Base-by-base conservation (phyloP, 2,888 invertebrate species). In the Thyatira batis region DNA sequence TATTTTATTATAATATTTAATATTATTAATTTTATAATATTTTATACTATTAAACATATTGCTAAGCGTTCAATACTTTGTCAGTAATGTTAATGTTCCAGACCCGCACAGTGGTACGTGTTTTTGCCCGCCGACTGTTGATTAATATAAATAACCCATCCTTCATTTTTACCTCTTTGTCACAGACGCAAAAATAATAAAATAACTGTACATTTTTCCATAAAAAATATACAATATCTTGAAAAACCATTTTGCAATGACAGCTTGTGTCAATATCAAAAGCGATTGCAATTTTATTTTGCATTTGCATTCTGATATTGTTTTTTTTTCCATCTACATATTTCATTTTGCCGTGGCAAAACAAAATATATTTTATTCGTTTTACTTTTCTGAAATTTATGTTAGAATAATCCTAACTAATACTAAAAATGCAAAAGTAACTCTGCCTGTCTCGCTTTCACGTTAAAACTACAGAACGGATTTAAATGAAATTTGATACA, bases 151-250 rank as follows among this genome's bases (percentile, higher is more conserved):
- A 50, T 44, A 53, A 39, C 46, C 49, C 48, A 30, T n/a, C 51
- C 52, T 53, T 58, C 55, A 60, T 60, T 58, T 58, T 53, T 50
- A 51, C 50, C 51, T 54, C 56, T 52, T 51, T 45, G 44, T 45
- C 43, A 30, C 50, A 48, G 48, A 48, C 27, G 48, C 20, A 20
- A 27, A 8, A 28, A 28, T 27, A 17, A 21, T 39, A 25, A 20
- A 5, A 10, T 45, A 27, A n/a, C 33, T 13, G 21, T 4, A 6
- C 28, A n/a, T 30, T 10, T n/a, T 30, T 30, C 2, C n/a, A 11
- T 3, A 30, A 30, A n/a, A n/a, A 33, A 4, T n/a, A n/a, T n/a
- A n/a, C n/a, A n/a, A 33, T 33, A 33, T 9, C n/a, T 33, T 9
- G 33, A 33, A 13, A n/a, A 13, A 33, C 33, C 3, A 33, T 33